Conservation (phyloP, 2,888 invertebrate genomes). For the Pachymerium ferrugineum region DNA sequence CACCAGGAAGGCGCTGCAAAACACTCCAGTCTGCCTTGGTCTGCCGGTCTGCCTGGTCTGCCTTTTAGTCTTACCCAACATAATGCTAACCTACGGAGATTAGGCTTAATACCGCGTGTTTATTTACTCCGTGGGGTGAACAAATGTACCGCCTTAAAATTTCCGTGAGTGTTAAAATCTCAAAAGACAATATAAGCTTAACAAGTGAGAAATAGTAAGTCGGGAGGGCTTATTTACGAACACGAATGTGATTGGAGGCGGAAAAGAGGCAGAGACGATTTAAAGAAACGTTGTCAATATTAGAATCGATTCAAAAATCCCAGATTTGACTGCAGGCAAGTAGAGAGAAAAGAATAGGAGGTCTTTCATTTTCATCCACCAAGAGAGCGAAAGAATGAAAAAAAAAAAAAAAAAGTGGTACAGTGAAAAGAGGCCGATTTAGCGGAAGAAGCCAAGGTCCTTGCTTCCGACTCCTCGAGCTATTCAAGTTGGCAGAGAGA, state of each 20-base stretch:
- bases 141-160: too few relatives aligned
- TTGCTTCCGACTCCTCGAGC: background rate
- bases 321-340: background rate
- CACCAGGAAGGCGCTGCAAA: too few relatives aligned
- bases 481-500: background rate
- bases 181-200: background rate
- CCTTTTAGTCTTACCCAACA: too few relatives aligned
- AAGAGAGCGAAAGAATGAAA: background rate
- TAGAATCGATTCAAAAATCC: background rate
- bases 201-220: background rate
- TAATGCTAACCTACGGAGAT: too few relatives aligned
- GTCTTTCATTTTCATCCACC: background rate
- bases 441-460: background rate
- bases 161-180: too few relatives aligned
- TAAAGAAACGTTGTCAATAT: background rate
- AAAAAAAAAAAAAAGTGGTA: background rate
- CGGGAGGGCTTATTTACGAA: background rate
- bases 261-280: background rate
- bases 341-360: background rate
- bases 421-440: background rate
- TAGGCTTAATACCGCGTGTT: too few relatives aligned
- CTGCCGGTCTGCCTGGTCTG: too few relatives aligned
- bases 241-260: background rate
- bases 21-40: too few relatives aligned
- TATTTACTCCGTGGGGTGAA: too few relatives aligned